Base-by-base conservation (phyloP, 2,113 vertebrate species). In the Apeltes quadracus region DNA sequence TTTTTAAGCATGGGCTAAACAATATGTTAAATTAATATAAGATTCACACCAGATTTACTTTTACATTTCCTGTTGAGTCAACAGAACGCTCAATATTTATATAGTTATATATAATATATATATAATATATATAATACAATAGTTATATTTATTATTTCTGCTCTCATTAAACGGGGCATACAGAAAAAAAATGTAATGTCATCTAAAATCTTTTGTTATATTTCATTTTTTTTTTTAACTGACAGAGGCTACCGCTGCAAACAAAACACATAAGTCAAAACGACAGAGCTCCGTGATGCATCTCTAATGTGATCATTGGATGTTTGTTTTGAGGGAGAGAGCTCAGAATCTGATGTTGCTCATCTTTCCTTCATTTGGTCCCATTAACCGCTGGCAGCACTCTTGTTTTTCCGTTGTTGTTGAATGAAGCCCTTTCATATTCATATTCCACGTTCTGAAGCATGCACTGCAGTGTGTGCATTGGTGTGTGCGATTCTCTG, bases 281-380 rank as follows among this genome's bases (percentile, higher is more conserved):
- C 84, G 87, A 87, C 68, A 85, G 62, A 81, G 69, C 64, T 72
- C 80, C 73, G 81, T 86, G 78, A 87, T 86, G 83, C 86, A 61
- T 77, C 55, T 25, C 81, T 90, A 86, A 88, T 89, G 83, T 66
- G 86, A 89, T 87, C 82, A 83, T 87, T 85, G 84, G 80, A 87
- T 91, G 90, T 90, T 91, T 92, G 91, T 91, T 89, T 90, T 89
- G 83, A 89, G 88, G 81, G 51, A 81, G 74, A 79, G 76, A 80
- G 76, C 84, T 87, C 81, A 73, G 79, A 90, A 85, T 86, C 82
- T 69, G 9, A 85, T 87, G 86, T 87, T 87, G 83, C 83, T 90
- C 87, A 82, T 84, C 85, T 87, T 85, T 87, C 76, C 88, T 83
- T 89, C 86, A 92, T 91, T 89, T 87, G 85, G 86, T 86, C 84